Evolutionary conservation across 2,113 vertebrate species (phyloP).

Genomic region (Sturnus vulgaris): DNA sequence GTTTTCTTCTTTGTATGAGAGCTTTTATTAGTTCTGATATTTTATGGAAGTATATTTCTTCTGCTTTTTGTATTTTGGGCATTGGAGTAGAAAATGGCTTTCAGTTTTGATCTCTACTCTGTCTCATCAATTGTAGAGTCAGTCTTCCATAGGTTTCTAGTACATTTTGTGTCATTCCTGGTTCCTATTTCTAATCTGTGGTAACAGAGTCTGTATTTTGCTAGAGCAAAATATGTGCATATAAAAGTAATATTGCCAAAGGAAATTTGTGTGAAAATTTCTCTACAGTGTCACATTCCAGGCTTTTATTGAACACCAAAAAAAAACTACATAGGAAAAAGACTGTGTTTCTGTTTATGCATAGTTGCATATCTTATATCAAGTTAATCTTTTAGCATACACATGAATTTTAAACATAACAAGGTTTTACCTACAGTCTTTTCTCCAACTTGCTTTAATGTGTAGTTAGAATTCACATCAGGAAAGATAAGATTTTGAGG

Average conservation of each 20-base stretch:
- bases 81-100: conserved; percentile 52
- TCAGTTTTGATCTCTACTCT: conserved; percentile 35
- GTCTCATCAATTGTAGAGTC: neutral
- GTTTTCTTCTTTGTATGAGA: neutral
- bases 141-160: conserved; percentile 2
- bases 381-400: neutral
- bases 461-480: neutral
- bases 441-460: neutral
- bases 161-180: neutral
- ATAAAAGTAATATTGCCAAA: neutral
- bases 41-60: conserved; percentile 8
- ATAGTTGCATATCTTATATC: neutral
- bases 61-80: conserved; percentile 22
- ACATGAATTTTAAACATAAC: neutral
- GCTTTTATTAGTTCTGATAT: neutral
- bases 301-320: neutral
- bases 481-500: neutral
- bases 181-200: neutral
- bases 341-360: neutral
- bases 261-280: neutral
- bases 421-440: neutral
- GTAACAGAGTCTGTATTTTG: neutral
- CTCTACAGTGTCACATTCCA: neutral
- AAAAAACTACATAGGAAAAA: neutral
- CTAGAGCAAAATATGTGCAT: neutral